phyloP scores from a whole-genome alignment of 1,140 invertebrate species.

The Probaryconus sp. region DNA sequence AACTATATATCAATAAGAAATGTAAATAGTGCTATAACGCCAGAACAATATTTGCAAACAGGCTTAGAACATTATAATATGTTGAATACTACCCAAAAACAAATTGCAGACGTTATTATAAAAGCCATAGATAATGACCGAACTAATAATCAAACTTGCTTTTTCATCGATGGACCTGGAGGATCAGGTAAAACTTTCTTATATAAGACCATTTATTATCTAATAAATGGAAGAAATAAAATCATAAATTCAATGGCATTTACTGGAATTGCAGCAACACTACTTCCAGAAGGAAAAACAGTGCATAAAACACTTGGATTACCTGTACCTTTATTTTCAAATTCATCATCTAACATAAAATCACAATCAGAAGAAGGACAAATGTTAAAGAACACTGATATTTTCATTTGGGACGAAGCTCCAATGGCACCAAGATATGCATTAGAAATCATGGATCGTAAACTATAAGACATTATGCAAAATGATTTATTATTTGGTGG shows the following conservation, averaged over 20 bases:
- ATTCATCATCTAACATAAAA: too few relatives aligned
- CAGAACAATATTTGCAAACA: too few relatives aligned
- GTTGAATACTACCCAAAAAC: too few relatives aligned
- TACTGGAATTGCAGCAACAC: constrained; percentile 55
- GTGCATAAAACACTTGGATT: constrained; percentile 48
- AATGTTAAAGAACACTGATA: constrained; percentile 18
- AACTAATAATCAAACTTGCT: too few relatives aligned
- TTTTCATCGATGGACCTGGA: too few relatives aligned
- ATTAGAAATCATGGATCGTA: constrained; percentile 5
- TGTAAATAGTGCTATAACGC: too few relatives aligned
- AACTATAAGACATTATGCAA: constrained; percentile 5
- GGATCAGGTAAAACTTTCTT: constrained; percentile 35
- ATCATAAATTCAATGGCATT: constrained; percentile 7
- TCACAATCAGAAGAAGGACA: constrained; percentile 55
- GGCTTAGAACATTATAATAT: too few relatives aligned
- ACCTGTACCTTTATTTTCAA: too few relatives aligned
- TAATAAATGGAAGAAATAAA: constrained; percentile 5
- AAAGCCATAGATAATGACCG: too few relatives aligned
- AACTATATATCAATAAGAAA: too few relatives aligned
- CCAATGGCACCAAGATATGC: constrained; percentile 49
- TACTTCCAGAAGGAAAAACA: constrained; percentile 51
- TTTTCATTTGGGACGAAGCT: constrained; percentile 66
- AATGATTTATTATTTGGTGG: not conserved
- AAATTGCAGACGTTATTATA: too few relatives aligned
- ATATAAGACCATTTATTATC: constrained; percentile 15